phyloP scores from a whole-genome alignment of 1,140 invertebrate species.

The Ctenoplectra terminalis region DNA sequence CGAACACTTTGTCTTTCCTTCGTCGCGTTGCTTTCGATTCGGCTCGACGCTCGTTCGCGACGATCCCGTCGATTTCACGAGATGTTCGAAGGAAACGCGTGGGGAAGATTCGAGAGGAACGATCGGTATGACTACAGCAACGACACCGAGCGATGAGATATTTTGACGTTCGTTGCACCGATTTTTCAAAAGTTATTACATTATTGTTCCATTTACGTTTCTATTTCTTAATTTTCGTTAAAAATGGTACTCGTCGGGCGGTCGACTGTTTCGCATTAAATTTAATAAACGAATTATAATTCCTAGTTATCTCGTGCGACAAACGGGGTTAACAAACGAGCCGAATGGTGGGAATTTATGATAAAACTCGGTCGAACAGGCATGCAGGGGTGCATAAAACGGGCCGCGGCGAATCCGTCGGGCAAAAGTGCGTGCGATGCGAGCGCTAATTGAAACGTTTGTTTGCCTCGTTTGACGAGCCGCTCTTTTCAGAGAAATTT shows the following conservation, averaged over 20 bases:
- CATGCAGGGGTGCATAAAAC: slow-evolving; percentile 40
- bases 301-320: slow-evolving; percentile 7
- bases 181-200: too few relatives aligned
- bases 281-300: slow-evolving; percentile 13
- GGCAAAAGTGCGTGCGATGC: slow-evolving; percentile 56
- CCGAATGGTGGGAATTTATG: slow-evolving; percentile 7
- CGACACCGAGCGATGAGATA: neutral
- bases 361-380: slow-evolving; percentile 46
- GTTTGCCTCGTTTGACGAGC: slow-evolving; percentile 62
- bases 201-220: too few relatives aligned
- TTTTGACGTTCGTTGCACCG: neutral
- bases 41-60: neutral
- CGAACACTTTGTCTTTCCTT: slow-evolving; percentile 31
- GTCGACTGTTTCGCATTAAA: neutral
- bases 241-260: neutral
- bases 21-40: neutral
- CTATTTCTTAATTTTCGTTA: neutral
- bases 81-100: slow-evolving; percentile 12
- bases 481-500: slow-evolving; percentile 55
- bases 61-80: neutral
- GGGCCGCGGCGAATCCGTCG: slow-evolving; percentile 28
- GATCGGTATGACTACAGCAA: too few relatives aligned
- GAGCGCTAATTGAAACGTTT: slow-evolving; percentile 65
- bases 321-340: slow-evolving; percentile 7
- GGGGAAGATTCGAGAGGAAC: slow-evolving; percentile 14